Evolutionary conservation across 1,140 invertebrate species (phyloP), one percentile per base, ranked within the genome.

Genomic region (Amphibalanus amphitrite): DNA sequence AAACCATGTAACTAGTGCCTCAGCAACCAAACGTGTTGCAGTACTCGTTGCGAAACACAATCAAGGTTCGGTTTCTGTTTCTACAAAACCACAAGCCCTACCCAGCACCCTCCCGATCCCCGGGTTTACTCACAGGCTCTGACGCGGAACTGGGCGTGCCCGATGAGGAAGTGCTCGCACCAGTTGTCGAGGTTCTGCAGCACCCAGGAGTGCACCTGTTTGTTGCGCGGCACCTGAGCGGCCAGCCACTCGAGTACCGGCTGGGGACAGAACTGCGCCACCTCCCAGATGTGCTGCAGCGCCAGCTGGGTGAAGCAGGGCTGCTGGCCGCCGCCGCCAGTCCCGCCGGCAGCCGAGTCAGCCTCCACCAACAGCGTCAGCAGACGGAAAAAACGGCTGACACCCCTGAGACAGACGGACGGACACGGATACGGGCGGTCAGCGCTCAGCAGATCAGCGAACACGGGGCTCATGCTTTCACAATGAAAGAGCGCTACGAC

Each of bases 211-310:
- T 94, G 91, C 0, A 91, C 90, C 29, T 92, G 83, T 80, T 93
- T 92, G 80, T 94, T 95, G 64, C 92, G 84, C 0, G 92, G 90
- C 4, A 92, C 83, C 74, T 83, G 81, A 30, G 90, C 79, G 4
- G 92, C 89, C 29, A 97, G 82, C 93, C 93, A 97, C 77, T 96
- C 93, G 3, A 97, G 82, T 67, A 91, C 91, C 26, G 90, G 89
- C 79, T 93, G 90, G 4, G 93, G 91, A 74, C 91, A 93, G 74
- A 89, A 88, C 77, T 95, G 90, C 6, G 90, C 90, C 0, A 89
- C 90, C 80, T 95, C 92, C 91, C 93, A 95, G 69, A 95, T 89
- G 26, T 90, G 86, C 70, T 88, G 87, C 69, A 96, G 81, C 71
- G 94, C 89, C 38, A 94, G 82, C 77, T 93, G 90, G 0, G 91